Base-by-base conservation (phyloP, 2,888 invertebrate genomes). In the Pogonocherus hispidulus region DNA sequence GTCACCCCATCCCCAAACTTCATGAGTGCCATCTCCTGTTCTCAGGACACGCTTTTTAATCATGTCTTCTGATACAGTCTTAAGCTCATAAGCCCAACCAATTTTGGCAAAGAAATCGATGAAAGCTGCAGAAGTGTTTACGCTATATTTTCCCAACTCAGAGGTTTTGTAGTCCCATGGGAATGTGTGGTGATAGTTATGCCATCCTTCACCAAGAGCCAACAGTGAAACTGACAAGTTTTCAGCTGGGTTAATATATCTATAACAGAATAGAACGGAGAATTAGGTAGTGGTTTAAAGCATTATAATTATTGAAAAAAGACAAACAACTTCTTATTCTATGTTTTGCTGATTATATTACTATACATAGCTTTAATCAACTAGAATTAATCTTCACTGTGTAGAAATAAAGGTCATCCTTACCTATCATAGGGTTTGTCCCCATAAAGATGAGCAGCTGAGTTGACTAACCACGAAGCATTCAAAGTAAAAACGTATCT, bases 391-490 rank as follows among this genome's bases (percentile, higher is more conserved):
- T n/a, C n/a, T n/a, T n/a, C n/a, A n/a, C n/a, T n/a, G n/a, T n/a
- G n/a, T n/a, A n/a, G n/a, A n/a, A n/a, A n/a, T n/a, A n/a, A n/a
- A 74, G 9, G 66, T 67, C 5, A 72, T 72, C 57, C 51, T 52
- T 84, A 90, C 87, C 87, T 90, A 84, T 96, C 93, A 81, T 93
- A 93, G 14, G 93, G 93, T 77, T 90, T 91, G 78, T 89, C 88
- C 59, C 93, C 93, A 87, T 91, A 93, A 79, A 92, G 90, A 87
- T 96, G 96, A 0, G 96, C 96, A 1, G 93, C 94, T 71, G 94
- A 94, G 87, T 97, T 97, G 37, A 96, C 95, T 68, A 94, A 87
- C 96, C 96, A 97, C 1, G 96, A 96, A 67, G 92, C 91, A 85
- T 97, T 94, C 62, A 97, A 89, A 51, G 92, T 91, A 82, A 92